Evolutionary conservation across 2,888 invertebrate species (phyloP).

Genomic region (Melanchra persicariae): DNA sequence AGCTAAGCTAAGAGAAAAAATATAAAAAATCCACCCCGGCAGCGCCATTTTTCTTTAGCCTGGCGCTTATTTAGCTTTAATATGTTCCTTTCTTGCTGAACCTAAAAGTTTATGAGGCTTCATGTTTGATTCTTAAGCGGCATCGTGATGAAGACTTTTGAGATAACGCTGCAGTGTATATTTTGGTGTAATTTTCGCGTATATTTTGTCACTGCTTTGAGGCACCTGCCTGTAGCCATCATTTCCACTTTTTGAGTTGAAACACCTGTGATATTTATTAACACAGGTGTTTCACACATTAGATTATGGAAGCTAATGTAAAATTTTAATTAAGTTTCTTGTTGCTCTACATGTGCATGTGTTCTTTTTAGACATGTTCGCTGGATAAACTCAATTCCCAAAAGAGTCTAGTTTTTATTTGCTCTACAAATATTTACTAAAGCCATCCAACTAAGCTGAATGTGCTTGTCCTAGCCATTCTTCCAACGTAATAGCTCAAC

Average conservation of each 20-base stretch:
- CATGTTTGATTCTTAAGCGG: slow-evolving; percentile 62
- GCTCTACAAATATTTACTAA: slow-evolving; percentile 38
- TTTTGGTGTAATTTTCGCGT: slow-evolving; percentile 22
- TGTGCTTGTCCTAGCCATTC: slow-evolving; percentile 51
- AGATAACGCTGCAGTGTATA: slow-evolving; percentile 36
- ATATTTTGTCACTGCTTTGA: slow-evolving; percentile 43
- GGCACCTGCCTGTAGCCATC: background rate
- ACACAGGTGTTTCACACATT: slow-evolving; percentile 10
- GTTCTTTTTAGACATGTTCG: background rate
- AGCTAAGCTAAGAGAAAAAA: slow-evolving; percentile 59
- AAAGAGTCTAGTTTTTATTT: slow-evolving; percentile 5
- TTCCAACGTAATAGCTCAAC: slow-evolving; percentile 51
- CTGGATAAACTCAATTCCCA: slow-evolving; percentile 8
- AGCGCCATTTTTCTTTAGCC: slow-evolving; percentile 70
- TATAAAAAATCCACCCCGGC: slow-evolving; percentile 59
- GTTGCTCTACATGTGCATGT: slow-evolving; percentile 5
- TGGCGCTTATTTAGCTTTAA: slow-evolving; percentile 71
- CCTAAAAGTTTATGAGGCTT: slow-evolving; percentile 67
- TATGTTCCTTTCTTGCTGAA: slow-evolving; percentile 64
- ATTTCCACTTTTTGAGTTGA: slow-evolving; percentile 6
- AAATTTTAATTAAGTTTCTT: slow-evolving; percentile 11
- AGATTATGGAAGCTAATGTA: slow-evolving; percentile 14
- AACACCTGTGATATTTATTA: no score
- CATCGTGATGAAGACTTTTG: slow-evolving; percentile 64
- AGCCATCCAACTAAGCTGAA: slow-evolving; percentile 45